phyloP scores from a whole-genome alignment of 2,888 invertebrate species.

The Orthosia cruda region DNA sequence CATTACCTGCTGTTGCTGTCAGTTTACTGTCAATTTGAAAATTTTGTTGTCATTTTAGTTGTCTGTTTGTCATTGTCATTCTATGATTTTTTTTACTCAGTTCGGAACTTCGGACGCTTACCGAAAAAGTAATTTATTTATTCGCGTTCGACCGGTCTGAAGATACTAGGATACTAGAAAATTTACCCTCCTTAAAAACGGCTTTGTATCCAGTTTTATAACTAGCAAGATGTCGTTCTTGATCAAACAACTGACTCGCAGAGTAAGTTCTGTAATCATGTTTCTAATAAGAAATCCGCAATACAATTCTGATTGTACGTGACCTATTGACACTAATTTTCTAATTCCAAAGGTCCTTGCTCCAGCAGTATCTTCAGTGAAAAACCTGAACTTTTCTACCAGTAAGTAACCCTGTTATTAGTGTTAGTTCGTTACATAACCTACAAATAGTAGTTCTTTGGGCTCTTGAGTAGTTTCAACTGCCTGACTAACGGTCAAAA shows the following conservation, averaged over 20 bases:
- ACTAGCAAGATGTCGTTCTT: conserved; percentile 80
- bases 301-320: neutral
- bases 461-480: neutral
- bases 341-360: conserved; percentile 75
- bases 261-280: conserved; percentile 72
- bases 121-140: too few relatives aligned
- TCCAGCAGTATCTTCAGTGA: conserved; percentile 77
- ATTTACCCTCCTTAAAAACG: neutral
- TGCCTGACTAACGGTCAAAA: neutral
- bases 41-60: too few relatives aligned
- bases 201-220: neutral
- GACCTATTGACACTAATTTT: conserved; percentile 29
- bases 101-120: too few relatives aligned
- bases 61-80: too few relatives aligned
- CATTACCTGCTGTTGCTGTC: too few relatives aligned
- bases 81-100: too few relatives aligned
- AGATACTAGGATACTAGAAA: conserved; percentile 21
- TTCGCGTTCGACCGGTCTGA: conserved; percentile 1
- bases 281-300: neutral
- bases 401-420: conserved; percentile 78
- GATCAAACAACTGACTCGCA: conserved; percentile 79
- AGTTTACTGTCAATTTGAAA: too few relatives aligned
- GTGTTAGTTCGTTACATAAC: conserved; percentile 67
- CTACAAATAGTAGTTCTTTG: conserved; percentile 36
- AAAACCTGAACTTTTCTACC: conserved; percentile 82